phyloP scores from a whole-genome alignment of 2,113 vertebrate genomes.

The Zosterops hypoxanthus region DNA sequence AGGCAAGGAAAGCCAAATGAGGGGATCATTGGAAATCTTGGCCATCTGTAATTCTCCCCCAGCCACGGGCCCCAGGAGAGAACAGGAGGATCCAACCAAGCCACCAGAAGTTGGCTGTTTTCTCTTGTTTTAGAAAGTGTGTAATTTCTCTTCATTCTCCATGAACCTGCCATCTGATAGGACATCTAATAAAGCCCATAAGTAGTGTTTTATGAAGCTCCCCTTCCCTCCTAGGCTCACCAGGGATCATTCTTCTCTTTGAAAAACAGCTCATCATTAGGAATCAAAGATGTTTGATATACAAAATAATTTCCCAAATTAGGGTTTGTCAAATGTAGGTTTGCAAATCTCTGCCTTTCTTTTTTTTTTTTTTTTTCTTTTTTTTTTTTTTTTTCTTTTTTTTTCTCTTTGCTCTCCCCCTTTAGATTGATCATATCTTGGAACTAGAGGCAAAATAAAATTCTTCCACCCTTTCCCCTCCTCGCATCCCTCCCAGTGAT shows the following conservation, averaged over 20 bases:
- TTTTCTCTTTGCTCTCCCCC: background rate
- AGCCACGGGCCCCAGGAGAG: background rate
- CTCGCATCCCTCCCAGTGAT: background rate
- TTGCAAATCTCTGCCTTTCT: slow-evolving; percentile 18
- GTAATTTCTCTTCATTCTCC: background rate
- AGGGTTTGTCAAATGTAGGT: slow-evolving; percentile 61
- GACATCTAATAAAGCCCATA: background rate
- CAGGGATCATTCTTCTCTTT: slow-evolving; percentile 39
- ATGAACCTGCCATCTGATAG: background rate
- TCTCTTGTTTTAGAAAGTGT: background rate
- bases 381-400: rapidly evolving
- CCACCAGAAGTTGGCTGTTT: background rate
- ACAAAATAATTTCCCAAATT: slow-evolving; percentile 72
- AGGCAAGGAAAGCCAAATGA: background rate
- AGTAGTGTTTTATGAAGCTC: background rate
- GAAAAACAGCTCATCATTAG: slow-evolving; percentile 60
- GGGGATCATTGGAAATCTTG: background rate
- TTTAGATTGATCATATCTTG: slow-evolving; percentile 61
- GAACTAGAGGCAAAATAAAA: slow-evolving; percentile 63
- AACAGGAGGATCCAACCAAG: background rate
- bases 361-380: background rate
- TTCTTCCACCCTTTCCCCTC: slow-evolving; percentile 56
- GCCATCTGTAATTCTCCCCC: background rate
- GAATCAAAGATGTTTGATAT: slow-evolving; percentile 69
- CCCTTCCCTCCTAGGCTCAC: background rate